Evolutionary conservation across 2,888 invertebrate genomes (phyloP).

Genomic region (Rhamnusium bicolor): DNA sequence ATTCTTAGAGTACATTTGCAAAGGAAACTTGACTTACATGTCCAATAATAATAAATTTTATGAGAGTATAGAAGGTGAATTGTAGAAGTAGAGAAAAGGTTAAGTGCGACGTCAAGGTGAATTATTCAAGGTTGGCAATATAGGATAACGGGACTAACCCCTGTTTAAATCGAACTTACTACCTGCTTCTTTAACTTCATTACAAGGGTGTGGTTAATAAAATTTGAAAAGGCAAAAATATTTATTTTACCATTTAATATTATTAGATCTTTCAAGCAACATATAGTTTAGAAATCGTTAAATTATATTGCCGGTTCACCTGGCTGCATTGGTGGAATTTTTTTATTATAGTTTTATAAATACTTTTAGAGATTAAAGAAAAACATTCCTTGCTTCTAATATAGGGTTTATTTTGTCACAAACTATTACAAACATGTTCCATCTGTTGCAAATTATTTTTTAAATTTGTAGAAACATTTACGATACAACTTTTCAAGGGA

Average conservation of each 20-base stretch:
- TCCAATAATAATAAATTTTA: conserved; percentile 7
- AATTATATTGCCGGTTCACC: too few relatives aligned
- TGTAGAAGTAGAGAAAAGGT: conserved; percentile 7
- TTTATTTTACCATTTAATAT: background rate
- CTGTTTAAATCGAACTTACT: conserved; percentile 9
- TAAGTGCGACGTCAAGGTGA: conserved; percentile 1
- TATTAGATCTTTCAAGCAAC: too few relatives aligned
- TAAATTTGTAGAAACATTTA: too few relatives aligned
- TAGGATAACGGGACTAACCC: conserved; percentile 21
- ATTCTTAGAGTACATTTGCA: background rate
- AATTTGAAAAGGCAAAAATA: background rate
- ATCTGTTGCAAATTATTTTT: too few relatives aligned
- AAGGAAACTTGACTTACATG: conserved; percentile 4
- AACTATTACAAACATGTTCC: too few relatives aligned
- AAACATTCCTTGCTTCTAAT: too few relatives aligned
- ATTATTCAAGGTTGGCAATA: conserved; percentile 17
- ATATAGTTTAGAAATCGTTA: too few relatives aligned
- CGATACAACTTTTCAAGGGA: too few relatives aligned
- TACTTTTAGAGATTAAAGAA: too few relatives aligned
- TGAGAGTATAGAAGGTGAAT: conserved; percentile 1
- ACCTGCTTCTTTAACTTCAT: conserved; percentile 10
- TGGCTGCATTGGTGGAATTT: too few relatives aligned
- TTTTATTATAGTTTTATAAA: too few relatives aligned
- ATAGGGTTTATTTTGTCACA: too few relatives aligned
- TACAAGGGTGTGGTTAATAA: conserved; percentile 2